Percentiles rank a stretch among this genome's conserved stretches.
These are phyloP conservation scores for Metalampra italica DNA, from an alignment of 2,888 invertebrate genomes.

Conservation along the genomic window DNA sequence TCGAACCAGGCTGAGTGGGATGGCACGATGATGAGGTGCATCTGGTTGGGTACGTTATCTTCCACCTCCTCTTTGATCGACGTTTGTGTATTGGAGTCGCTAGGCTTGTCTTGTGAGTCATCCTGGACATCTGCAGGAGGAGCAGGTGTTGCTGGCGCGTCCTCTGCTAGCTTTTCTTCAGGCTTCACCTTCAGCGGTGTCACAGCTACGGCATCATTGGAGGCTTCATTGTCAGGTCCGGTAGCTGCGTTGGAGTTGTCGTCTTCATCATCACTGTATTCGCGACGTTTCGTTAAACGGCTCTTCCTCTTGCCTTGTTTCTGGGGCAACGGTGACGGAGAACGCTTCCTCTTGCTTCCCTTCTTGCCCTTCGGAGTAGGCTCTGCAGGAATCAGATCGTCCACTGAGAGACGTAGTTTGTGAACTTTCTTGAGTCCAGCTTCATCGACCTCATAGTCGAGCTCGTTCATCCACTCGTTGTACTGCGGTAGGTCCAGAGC, in stretches of 20 bases:
- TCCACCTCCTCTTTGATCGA: slow-evolving; percentile 86
- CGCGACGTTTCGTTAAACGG: slow-evolving; percentile 74
- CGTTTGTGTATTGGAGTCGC: slow-evolving; percentile 85
- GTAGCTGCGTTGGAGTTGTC: slow-evolving; percentile 77
- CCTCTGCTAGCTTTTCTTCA: slow-evolving; percentile 18
- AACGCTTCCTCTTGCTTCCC: slow-evolving; percentile 88
- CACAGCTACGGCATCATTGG: not conserved
- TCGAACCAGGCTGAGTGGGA: slow-evolving; percentile 99
- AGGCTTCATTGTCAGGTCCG: slow-evolving; percentile 7
- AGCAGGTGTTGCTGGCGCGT: slow-evolving; percentile 61
- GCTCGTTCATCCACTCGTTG: slow-evolving; percentile 99
- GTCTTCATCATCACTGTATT: slow-evolving; percentile 95
- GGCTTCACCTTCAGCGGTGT: not conserved
- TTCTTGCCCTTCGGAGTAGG: slow-evolving; percentile 70
- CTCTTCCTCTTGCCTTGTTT: slow-evolving; percentile 85
- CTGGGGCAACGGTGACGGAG: slow-evolving; percentile 90
- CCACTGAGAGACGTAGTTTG: slow-evolving; percentile 88
- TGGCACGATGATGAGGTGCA: slow-evolving; percentile 98
- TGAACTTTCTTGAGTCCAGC: slow-evolving; percentile 89
- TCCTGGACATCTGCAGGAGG: slow-evolving; percentile 75
- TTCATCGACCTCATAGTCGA: slow-evolving; percentile 97
- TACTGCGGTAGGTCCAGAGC: slow-evolving; percentile 94
- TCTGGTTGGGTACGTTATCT: slow-evolving; percentile 98
- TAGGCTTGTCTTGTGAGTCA: slow-evolving; percentile 87
- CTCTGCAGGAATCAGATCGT: slow-evolving; percentile 85